These are phyloP conservation scores for Stenchaetothrips biformis DNA, from an alignment of 2,888 invertebrate species.

Conservation along the genomic window DNA sequence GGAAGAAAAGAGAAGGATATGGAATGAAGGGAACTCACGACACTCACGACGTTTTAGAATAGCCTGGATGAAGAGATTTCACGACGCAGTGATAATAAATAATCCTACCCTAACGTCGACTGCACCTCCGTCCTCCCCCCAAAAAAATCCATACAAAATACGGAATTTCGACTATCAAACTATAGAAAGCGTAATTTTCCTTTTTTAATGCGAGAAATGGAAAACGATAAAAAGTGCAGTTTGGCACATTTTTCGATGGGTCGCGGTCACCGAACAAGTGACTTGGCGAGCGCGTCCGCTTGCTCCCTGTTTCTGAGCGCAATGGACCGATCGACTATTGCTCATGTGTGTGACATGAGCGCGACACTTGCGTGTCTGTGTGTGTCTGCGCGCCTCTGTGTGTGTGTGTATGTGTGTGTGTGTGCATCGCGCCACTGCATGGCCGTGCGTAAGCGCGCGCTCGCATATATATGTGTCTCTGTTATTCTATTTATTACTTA, in stretches of 20 bases:
- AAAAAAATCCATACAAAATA: too few relatives aligned
- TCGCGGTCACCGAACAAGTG: neutral
- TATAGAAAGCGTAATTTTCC: too few relatives aligned
- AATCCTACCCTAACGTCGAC: too few relatives aligned
- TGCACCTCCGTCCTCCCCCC: too few relatives aligned
- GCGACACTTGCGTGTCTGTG: neutral
- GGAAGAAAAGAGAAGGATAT: too few relatives aligned
- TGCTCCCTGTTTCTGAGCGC: neutral
- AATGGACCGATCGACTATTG: constrained; percentile 5
- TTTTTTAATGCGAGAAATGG: too few relatives aligned
- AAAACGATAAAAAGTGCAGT: neutral
- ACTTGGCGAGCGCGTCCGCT: too few relatives aligned
- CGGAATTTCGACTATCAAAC: too few relatives aligned
- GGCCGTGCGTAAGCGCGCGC: neutral
- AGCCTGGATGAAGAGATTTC: too few relatives aligned
- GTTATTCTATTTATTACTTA: constrained; percentile 25
- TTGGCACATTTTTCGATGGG: neutral
- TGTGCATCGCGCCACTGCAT: neutral
- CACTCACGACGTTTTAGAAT: too few relatives aligned
- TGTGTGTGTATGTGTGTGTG: neutral
- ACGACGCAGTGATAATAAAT: too few relatives aligned
- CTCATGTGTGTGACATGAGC: neutral
- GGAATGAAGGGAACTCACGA: too few relatives aligned
- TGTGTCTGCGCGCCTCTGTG: neutral
- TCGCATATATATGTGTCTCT: neutral